Conservation (phyloP, 2,113 vertebrate species). For the Neofelis nebulosa region DNA sequence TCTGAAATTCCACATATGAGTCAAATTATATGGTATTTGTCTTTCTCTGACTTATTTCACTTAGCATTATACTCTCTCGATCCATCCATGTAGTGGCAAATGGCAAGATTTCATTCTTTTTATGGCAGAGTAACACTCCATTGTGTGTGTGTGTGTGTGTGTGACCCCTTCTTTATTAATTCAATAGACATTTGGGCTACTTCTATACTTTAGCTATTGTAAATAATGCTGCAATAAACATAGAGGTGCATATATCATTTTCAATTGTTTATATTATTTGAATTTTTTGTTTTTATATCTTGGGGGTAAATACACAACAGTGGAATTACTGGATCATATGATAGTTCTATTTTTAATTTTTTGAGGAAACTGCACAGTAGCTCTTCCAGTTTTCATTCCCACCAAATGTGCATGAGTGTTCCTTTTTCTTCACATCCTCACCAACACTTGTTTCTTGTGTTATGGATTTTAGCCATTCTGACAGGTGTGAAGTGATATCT, state of each 20-base stretch:
- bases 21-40: not conserved
- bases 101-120: not conserved
- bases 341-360: not conserved
- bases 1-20: not conserved
- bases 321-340: not conserved
- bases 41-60: not conserved
- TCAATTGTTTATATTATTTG: not conserved
- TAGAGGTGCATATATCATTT: not conserved
- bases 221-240: not conserved
- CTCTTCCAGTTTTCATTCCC: not conserved
- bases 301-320: not conserved
- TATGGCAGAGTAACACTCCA: not conserved
- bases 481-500: not conserved
- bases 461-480: not conserved
- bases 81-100: not conserved
- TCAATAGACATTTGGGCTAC: not conserved
- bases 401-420: not conserved
- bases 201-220: not conserved
- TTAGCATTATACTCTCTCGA: not conserved
- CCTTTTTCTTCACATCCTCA: not conserved
- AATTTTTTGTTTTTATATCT: not conserved
- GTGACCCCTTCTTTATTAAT: not conserved
- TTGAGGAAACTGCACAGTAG: not conserved
- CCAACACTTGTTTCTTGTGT: not conserved
- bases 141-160: not conserved